phyloP scores from a whole-genome alignment of 2,113 vertebrate genomes.

The Hydrolagus affinis region DNA sequence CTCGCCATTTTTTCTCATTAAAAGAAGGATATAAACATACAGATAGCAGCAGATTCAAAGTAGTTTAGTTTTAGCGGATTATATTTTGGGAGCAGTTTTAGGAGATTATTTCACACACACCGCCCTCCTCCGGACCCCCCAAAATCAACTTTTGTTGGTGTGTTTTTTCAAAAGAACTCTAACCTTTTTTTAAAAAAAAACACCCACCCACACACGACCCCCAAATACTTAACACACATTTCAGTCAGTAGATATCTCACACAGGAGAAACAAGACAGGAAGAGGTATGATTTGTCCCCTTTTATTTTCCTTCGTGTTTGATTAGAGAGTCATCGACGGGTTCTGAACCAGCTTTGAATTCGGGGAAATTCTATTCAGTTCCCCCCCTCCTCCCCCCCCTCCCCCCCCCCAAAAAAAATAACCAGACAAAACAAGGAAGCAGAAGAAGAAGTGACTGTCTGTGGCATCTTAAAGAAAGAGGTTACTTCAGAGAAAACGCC shows the following conservation, averaged over 20 bases:
- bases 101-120: constrained; percentile 17
- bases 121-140: no score
- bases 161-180: no score
- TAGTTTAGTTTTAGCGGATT: constrained; percentile 25
- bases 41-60: constrained; percentile 13
- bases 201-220: not conserved
- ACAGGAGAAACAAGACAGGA: constrained; percentile 17
- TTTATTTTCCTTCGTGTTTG: no score
- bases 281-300: no score
- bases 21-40: not conserved
- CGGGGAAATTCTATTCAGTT: not conserved
- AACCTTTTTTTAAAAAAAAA: constrained; percentile 9
- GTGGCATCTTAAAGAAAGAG: constrained; percentile 17
- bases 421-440: not conserved
- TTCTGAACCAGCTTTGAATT: constrained; percentile 12
- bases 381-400: not conserved
- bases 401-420: no score
- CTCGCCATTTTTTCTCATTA: no score
- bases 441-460: not conserved
- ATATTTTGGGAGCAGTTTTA: constrained; percentile 24
- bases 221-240: not conserved
- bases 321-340: no score
- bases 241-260: not conserved
- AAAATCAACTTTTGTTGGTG: constrained; percentile 9
- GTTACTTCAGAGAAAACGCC: no score